These are phyloP conservation scores for Heliconius hortense DNA, from an alignment of 2,888 invertebrate species.

Conservation along the genomic window DNA sequence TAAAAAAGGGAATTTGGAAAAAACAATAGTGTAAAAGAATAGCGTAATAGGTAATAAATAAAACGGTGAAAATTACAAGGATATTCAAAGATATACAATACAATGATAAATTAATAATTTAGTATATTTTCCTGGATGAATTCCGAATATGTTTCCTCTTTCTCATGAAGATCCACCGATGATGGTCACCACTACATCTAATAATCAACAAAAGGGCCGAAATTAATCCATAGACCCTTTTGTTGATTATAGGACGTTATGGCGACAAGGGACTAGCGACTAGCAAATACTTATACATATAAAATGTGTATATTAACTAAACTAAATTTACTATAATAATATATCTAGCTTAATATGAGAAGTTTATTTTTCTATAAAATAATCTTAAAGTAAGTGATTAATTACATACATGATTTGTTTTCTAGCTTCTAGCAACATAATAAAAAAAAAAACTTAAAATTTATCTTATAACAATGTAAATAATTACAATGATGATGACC, in stretches of 20 bases:
- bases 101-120: neutral
- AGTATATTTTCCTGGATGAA: neutral
- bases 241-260: slow-evolving; percentile 13
- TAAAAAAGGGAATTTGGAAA: too few species aligned
- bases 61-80: neutral
- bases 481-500: neutral
- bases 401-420: neutral
- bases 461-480: neutral
- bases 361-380: neutral
- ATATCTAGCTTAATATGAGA: neutral
- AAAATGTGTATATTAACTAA: neutral
- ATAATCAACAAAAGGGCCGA: slow-evolving; percentile 12
- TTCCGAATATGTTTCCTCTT: neutral
- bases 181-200: slow-evolving; percentile 16
- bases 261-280: neutral
- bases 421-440: neutral
- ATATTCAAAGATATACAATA: neutral
- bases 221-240: neutral
- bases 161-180: neutral
- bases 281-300: neutral
- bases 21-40: too few species aligned
- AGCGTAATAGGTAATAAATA: neutral
- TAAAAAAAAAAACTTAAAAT: neutral
- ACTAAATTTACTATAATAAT: neutral
- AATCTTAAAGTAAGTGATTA: neutral